phyloP scores from a whole-genome alignment of 2,888 invertebrate genomes.

The Automeris io region DNA sequence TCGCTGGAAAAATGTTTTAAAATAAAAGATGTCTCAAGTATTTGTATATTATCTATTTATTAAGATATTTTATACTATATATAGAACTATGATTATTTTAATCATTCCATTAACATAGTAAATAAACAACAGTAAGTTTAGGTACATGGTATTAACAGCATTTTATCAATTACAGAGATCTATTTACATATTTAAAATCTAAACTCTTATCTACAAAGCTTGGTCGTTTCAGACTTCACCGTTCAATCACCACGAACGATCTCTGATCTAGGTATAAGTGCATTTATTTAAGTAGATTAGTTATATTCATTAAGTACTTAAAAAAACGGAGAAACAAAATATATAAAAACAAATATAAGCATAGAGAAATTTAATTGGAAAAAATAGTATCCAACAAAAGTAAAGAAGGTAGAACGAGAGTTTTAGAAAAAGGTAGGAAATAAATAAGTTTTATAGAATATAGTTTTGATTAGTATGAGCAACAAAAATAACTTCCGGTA shows the following conservation, averaged over 20 bases:
- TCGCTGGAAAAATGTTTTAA: no score
- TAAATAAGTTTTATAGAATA: constrained; percentile 20
- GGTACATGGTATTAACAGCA: constrained; percentile 44
- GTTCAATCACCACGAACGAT: constrained; percentile 43
- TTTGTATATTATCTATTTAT: constrained; percentile 47
- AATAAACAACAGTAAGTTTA: constrained; percentile 66
- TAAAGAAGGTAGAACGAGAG: constrained; percentile 1
- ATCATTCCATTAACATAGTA: constrained; percentile 48
- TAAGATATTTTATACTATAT: constrained; percentile 50
- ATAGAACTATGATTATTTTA: constrained; percentile 40
- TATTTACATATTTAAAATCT: constrained; percentile 61
- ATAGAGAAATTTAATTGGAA: no score
- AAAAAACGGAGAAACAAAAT: no score
- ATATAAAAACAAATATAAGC: no score
- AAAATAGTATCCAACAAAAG: not conserved
- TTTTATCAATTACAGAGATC: constrained; percentile 43
- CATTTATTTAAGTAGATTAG: constrained; percentile 18
- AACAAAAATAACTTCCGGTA: constrained; percentile 28
- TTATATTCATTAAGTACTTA: constrained; percentile 33
- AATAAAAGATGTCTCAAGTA: constrained; percentile 4
- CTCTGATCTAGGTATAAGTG: constrained; percentile 30
- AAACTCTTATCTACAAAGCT: constrained; percentile 61
- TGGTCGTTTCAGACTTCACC: constrained; percentile 74
- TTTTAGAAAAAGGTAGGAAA: not conserved
- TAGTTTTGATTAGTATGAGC: constrained; percentile 43